Percentiles rank a stretch among this genome's conserved stretches.
Conservation (phyloP, 2,113 vertebrate genomes). For the Aptenodytes forsteri region DNA sequence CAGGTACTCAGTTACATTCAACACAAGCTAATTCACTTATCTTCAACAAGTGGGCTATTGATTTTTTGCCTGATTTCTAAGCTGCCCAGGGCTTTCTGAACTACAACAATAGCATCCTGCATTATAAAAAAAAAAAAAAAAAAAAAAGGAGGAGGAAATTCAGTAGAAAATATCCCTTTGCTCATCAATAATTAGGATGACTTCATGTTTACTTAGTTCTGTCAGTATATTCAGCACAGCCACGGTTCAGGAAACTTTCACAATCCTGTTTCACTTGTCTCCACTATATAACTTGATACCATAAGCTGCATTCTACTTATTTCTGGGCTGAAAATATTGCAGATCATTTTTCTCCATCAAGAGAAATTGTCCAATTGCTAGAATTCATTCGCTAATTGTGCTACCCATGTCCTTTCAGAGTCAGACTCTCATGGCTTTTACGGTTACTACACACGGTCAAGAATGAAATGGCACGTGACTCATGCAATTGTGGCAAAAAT, state of each 20-base stretch:
- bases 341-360: not conserved
- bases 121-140: not conserved
- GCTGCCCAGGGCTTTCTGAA: slow-evolving; percentile 76
- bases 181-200: slow-evolving; percentile 47
- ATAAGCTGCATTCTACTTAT: not conserved
- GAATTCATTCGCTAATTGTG: not conserved
- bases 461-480: not conserved
- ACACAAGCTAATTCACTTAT: slow-evolving; percentile 80
- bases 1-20: slow-evolving; percentile 79
- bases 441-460: not conserved
- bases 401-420: accelerated
- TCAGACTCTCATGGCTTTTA: not conserved
- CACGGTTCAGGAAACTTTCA: not conserved
- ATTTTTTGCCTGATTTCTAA: slow-evolving; percentile 80
- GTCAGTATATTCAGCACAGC: not conserved
- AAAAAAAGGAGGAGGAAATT: not conserved
- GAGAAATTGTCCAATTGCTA: not conserved
- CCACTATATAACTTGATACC: not conserved
- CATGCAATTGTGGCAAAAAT: not conserved
- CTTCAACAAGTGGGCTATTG: slow-evolving; percentile 84
- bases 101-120: slow-evolving; percentile 68
- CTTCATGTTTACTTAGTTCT: slow-evolving; percentile 19
- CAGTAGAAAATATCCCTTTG: slow-evolving; percentile 48
- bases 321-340: not conserved
- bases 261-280: not conserved